Percentiles rank a stretch among this genome's conserved stretches.
Evolutionary conservation across 2,113 vertebrate genomes (phyloP).

Genomic region (Corythoichthys haematopterus): DNA sequence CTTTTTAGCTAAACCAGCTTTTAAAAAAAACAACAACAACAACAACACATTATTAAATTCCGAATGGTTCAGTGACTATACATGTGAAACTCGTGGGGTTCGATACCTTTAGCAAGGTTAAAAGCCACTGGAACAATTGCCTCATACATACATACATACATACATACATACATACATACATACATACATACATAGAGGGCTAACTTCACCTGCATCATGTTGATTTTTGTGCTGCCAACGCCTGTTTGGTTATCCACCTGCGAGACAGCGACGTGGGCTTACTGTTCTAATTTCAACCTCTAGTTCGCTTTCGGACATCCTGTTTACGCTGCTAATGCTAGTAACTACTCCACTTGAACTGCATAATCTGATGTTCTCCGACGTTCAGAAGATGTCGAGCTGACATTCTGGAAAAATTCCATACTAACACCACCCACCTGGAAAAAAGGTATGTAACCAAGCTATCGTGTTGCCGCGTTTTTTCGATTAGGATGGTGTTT

Average conservation of each 20-base stretch:
- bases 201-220: no score
- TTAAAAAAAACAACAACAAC: no score
- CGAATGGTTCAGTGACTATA: no score
- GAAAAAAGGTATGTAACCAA: slow-evolving; percentile 26
- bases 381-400: background rate
- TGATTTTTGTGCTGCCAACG: background rate
- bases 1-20: no score
- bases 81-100: no score
- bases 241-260: slow-evolving; percentile 16
- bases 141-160: no score
- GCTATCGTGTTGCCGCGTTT: background rate
- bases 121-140: no score
- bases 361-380: background rate
- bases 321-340: slow-evolving; percentile 27
- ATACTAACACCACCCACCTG: slow-evolving; percentile 10
- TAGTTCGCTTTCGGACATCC: slow-evolving; percentile 17
- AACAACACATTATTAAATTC: no score
- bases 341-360: background rate
- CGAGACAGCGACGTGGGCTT: slow-evolving; percentile 31
- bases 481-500: background rate
- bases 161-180: no score
- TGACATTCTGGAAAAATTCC: slow-evolving; percentile 20
- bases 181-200: no score
- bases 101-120: no score
- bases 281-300: accelerated